Percentiles rank a stretch among this genome's conserved stretches.
phyloP scores from a whole-genome alignment of 53 echinoderm and acorn worm species.

The Zoroaster sp. region DNA sequence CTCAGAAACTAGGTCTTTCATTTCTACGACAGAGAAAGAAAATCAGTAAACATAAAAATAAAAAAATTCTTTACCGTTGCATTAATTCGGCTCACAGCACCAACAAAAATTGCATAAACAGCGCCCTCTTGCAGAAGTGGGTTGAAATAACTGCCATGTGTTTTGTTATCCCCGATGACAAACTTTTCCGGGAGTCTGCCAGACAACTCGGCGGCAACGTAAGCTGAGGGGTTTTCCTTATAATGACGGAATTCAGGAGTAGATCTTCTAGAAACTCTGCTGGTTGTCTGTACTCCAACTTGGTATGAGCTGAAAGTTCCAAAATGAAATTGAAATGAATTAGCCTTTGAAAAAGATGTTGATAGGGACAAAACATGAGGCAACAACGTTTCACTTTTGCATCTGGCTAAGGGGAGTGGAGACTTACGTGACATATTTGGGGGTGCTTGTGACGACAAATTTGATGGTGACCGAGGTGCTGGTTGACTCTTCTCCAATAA shows the following conservation, averaged over 20 bases:
- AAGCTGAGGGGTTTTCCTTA: neutral
- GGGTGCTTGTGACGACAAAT: neutral
- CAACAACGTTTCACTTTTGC: neutral
- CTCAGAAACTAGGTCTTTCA: neutral
- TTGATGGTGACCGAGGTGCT: neutral
- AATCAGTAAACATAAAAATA: neutral
- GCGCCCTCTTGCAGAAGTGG: neutral
- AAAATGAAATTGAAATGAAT: neutral
- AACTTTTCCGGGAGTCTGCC: neutral
- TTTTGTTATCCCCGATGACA: slow-evolving; percentile 1
- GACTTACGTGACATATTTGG: neutral
- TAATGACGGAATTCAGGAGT: neutral
- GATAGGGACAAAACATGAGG: neutral
- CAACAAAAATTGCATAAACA: neutral
- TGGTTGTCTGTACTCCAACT: neutral
- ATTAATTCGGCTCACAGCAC: neutral
- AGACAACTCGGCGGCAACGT: slow-evolving; percentile 1
- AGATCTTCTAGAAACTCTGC: neutral
- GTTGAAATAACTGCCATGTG: neutral
- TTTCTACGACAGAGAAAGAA: neutral
- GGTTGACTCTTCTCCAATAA: neutral
- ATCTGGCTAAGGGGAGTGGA: neutral
- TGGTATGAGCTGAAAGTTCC: neutral
- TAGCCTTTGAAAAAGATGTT: neutral
- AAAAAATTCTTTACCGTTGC: neutral